A percentile compares a stretch with the other conserved stretches of the same genome.
These are phyloP conservation scores for Eulemur macaco DNA, from an alignment of 2,113 vertebrate species.

Conservation along the genomic window DNA sequence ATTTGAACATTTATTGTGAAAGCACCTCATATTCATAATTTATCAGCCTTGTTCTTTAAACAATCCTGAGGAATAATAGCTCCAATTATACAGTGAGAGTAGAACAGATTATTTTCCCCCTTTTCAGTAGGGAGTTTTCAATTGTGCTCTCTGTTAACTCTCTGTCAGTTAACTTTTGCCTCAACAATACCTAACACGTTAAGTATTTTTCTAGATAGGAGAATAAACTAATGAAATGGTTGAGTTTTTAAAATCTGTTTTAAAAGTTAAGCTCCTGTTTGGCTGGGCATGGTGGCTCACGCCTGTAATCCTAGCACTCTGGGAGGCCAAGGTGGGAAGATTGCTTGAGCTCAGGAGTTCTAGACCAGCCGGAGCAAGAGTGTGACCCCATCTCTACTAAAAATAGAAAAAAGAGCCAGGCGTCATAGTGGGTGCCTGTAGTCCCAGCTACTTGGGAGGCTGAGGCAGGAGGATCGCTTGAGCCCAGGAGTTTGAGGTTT, in stretches of 20 bases:
- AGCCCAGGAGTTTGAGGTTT: too few relatives aligned
- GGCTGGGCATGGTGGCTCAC: too few relatives aligned
- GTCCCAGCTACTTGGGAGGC: too few relatives aligned
- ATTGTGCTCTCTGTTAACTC: background rate
- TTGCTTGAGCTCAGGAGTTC: too few relatives aligned
- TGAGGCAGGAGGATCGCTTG: too few relatives aligned
- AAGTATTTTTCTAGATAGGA: background rate
- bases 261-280: background rate
- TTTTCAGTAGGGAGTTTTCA: background rate
- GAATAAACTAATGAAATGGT: background rate
- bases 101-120: background rate
- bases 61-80: background rate
- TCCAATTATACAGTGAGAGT: background rate
- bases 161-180: background rate
- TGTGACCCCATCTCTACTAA: too few relatives aligned
- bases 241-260: background rate
- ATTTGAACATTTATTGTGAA: background rate
- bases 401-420: too few relatives aligned
- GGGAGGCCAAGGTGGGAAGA: too few relatives aligned
- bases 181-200: background rate
- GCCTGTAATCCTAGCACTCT: too few relatives aligned
- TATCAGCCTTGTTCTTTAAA: background rate
- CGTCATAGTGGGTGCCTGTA: too few relatives aligned
- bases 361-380: too few relatives aligned
- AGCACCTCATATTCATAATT: background rate